Base-by-base conservation (phyloP, 2,797 vertebrate genomes). In the Eptatretus atami region DNA sequence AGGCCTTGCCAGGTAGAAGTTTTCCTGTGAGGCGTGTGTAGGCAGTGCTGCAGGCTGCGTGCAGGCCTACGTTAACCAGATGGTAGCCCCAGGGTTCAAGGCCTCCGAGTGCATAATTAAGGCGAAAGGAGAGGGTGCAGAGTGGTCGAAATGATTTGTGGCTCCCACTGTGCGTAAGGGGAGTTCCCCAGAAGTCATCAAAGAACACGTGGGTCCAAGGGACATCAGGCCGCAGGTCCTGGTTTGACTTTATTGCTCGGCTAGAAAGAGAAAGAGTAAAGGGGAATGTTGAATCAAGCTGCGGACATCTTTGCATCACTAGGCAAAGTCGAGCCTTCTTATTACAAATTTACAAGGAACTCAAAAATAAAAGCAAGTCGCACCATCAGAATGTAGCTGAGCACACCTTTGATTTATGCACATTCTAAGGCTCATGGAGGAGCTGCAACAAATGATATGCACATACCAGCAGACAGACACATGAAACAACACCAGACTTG, bases 181-280 rank as follows among this genome's bases (percentile, higher is more conserved):
- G 74, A 0, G 90, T 98, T 15, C 92, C 92, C 92, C 92, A 98
- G 69, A 98, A 98, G 73, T 98, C 92, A 69, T 98, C 82, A 67
- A 86, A 96, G 78, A 98, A 96, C 72, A 96, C 82, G 66, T 93
- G 90, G 5, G 74, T 83, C 92, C 88, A 98, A 0, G 88, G 86
- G 0, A 86, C 95, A 75, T 95, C 92, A 1, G 86, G 83, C 53
- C 94, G 82, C 67, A 98, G 83, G 73, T 98, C 90, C 71, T 93
- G 92, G 75, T 98, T 98, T 65, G 86, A 93, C 78, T 90, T 98
- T 79, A 98, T 95, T 64, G 92, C 92, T 70, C 92, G 88, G 76
- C 92, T 98, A 69, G 14, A 14, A 19, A 60, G 19, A 14, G 19
- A 60, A 19, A 60, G 55, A 19, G 19, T 19, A 19, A 19, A 60